Conservation (phyloP, 2,888 invertebrate genomes). For the Thecophora atra region DNA sequence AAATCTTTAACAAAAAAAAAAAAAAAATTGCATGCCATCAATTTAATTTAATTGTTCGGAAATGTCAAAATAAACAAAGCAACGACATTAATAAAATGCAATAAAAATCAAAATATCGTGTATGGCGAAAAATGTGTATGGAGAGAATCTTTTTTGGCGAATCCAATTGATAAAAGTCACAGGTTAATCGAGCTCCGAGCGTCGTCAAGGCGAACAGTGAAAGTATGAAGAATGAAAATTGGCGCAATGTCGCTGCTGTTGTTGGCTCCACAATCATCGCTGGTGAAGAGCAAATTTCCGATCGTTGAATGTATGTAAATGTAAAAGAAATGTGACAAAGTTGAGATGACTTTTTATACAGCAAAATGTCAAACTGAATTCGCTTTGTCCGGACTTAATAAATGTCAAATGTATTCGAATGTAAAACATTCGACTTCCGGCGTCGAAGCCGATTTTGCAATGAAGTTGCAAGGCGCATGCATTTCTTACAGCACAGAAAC, state of each 20-base stretch:
- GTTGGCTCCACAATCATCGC: too few relatives aligned
- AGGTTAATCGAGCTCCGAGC: too few relatives aligned
- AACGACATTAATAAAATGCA: background rate
- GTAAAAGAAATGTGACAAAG: too few relatives aligned
- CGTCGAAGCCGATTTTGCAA: background rate
- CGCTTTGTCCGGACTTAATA: background rate
- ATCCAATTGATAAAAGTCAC: slow-evolving; percentile 30
- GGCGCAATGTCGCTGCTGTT: too few relatives aligned
- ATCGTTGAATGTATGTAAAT: too few relatives aligned
- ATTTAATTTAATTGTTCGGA: slow-evolving; percentile 59
- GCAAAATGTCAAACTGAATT: too few relatives aligned
- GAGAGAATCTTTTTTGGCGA: background rate
- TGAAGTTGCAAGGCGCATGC: background rate
- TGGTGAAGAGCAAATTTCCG: too few relatives aligned
- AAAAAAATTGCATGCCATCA: slow-evolving; percentile 47
- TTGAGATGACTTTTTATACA: too few relatives aligned
- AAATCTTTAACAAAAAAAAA: background rate
- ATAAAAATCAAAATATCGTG: slow-evolving; percentile 29
- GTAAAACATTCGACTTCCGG: background rate
- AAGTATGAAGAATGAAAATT: background rate
- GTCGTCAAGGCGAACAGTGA: background rate
- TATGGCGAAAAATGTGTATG: slow-evolving; percentile 29
- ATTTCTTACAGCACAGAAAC: background rate
- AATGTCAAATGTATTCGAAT: background rate
- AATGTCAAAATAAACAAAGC: slow-evolving; percentile 55